Evolutionary conservation across 1,140 invertebrate genomes (phyloP).

Genomic region (Bicyclus anynana): DNA sequence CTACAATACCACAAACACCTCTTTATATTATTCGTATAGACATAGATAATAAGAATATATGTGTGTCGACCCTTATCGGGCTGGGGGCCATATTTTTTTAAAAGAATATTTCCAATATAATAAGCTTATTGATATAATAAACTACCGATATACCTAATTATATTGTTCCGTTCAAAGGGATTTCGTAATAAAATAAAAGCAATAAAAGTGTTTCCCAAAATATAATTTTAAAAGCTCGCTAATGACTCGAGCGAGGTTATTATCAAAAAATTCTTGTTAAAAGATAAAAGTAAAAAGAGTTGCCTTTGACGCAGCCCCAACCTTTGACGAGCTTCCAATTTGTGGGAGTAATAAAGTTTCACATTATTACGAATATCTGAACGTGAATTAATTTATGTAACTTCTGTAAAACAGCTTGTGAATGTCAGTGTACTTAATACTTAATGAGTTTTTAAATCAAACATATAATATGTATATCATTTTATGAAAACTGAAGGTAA

Average conservation of each 20-base stretch:
- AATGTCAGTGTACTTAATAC: neutral
- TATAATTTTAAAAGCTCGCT: neutral
- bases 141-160: neutral
- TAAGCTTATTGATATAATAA: neutral
- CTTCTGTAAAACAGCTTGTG: neutral
- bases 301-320: neutral
- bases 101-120: neutral
- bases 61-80: too few species aligned
- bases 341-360: neutral
- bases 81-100: too few species aligned
- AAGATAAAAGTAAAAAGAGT: neutral
- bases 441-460: too few species aligned
- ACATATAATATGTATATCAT: too few species aligned
- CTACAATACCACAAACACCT: too few species aligned
- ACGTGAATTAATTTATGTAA: neutral
- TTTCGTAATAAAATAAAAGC: conserved; percentile 2
- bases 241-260: neutral
- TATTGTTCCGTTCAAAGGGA: neutral
- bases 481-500: too few species aligned
- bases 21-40: too few species aligned
- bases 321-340: neutral
- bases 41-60: too few species aligned
- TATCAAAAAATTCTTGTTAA: neutral
- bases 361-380: neutral
- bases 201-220: neutral